Percentiles rank a stretch among this genome's conserved stretches.
Conservation (phyloP, 2,113 vertebrate species). For the Meleagris gallopavo region DNA sequence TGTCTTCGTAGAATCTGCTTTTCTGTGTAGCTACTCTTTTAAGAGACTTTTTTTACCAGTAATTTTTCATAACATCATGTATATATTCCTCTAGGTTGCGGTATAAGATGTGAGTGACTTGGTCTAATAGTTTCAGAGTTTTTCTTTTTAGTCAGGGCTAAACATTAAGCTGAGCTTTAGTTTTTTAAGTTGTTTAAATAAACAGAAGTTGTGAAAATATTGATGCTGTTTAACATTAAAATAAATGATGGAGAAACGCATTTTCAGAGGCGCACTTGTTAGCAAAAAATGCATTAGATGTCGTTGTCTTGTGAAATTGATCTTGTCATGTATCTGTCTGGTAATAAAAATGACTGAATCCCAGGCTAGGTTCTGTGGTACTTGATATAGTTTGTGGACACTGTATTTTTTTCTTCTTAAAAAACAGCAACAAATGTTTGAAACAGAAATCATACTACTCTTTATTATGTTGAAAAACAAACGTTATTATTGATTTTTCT, state of each 20-base stretch:
- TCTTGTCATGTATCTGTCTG: neutral
- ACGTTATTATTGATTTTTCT: neutral
- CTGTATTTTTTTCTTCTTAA: neutral
- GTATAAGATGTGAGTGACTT: neutral
- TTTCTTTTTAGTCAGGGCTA: neutral
- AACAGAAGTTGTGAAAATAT: neutral
- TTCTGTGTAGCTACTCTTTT: neutral
- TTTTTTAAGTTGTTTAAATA: neutral
- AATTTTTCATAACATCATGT: neutral
- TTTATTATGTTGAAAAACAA: neutral
- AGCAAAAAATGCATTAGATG: neutral
- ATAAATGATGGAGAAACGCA: neutral
- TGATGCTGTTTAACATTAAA: neutral
- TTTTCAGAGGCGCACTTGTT: neutral
- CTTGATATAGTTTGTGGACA: neutral
- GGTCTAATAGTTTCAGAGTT: neutral
- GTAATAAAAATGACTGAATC: neutral
- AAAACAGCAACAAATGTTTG: neutral
- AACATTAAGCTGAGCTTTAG: neutral
- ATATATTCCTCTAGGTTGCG: fast-evolving
- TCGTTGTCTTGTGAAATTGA: neutral
- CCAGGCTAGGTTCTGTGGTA: neutral
- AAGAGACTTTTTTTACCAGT: neutral
- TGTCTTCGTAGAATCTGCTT: neutral
- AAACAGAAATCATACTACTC: neutral